These are phyloP conservation scores for Tenodera sinensis DNA, from an alignment of 2,888 invertebrate species.

Conservation along the genomic window DNA sequence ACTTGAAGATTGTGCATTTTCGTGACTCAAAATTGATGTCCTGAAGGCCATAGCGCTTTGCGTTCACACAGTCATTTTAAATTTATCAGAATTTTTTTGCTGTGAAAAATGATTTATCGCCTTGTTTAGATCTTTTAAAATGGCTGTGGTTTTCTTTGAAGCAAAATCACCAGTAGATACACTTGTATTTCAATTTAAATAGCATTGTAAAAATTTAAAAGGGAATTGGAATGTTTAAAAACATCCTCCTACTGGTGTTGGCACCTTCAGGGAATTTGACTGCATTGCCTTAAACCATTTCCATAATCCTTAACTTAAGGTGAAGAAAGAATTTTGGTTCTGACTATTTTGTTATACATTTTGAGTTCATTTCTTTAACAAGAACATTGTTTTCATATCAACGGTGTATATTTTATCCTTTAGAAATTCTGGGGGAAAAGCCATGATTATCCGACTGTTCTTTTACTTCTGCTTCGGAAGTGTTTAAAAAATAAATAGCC, in stretches of 20 bases:
- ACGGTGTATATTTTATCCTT: background rate
- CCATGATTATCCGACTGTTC: background rate
- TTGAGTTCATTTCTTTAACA: background rate
- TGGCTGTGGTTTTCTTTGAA: background rate
- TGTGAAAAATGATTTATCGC: background rate
- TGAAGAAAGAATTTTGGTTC: background rate
- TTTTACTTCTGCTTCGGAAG: background rate
- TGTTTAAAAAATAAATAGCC: background rate
- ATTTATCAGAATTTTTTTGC: background rate
- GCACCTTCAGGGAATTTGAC: background rate
- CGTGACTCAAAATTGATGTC: background rate
- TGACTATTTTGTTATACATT: background rate
- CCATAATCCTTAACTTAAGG: background rate
- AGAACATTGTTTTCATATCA: background rate
- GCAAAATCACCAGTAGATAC: background rate
- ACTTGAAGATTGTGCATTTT: background rate
- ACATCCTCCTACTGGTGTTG: background rate
- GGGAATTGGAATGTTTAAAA: background rate
- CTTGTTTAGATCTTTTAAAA: background rate
- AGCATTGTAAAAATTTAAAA: too few relatives aligned
- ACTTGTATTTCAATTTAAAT: background rate
- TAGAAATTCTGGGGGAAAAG: background rate
- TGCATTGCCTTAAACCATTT: background rate
- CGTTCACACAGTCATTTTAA: background rate
- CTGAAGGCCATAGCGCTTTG: background rate